Evolutionary conservation across 1,140 invertebrate genomes (phyloP), one percentile per base, ranked within the genome.

Genomic region (Drosophila bipectinata): DNA sequence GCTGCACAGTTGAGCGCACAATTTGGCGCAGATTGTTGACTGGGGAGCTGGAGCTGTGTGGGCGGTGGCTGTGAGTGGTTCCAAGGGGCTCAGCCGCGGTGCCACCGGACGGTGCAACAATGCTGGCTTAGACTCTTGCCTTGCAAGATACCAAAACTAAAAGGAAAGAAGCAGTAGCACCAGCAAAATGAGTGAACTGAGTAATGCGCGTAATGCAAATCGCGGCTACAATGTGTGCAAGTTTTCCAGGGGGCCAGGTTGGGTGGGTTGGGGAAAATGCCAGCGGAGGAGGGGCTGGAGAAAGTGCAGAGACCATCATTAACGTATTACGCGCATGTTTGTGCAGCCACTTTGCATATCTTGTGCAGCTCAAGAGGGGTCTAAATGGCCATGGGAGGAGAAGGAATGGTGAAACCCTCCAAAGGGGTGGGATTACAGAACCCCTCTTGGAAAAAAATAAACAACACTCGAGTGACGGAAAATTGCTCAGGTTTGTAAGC

Each of bases 201-300:
- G 77, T 79, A 87, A 84, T 87, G 81, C 73, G 63, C 77, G 62
- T 87, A 84, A 84, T 84, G 82, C 77, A 85, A 84, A 84, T 85
- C 81, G 77, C 48, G 47, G 77, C 63, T 73, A 85, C 81, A 87
- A 85, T 85, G 82, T 87, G 74, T 82, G 81, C 66, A 78, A 61
- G 54, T 62, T 39, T 15, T 41, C 30, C 49, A 30, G 26, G 34
- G 26, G 15, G 39, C 18, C 21, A 0, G 8, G 14, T 47, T n/a
- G 7, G 3, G 14, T 26, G 28, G 9, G 37, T 21, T 39, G 12
- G 14, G 9, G 34, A n/a, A 47, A 57, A 41, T 14, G 14, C 4
- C 1, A 5, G n/a, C 41, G 1, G 6, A 18, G 41, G 10, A 44
- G 14, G 32, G 60, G 28, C 21, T 21, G 21, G 21, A 21, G 51